Evolutionary conservation across 1,140 invertebrate species (phyloP), one percentile per base, ranked within the genome.

Genomic region (Tetragnatha versicolor): DNA sequence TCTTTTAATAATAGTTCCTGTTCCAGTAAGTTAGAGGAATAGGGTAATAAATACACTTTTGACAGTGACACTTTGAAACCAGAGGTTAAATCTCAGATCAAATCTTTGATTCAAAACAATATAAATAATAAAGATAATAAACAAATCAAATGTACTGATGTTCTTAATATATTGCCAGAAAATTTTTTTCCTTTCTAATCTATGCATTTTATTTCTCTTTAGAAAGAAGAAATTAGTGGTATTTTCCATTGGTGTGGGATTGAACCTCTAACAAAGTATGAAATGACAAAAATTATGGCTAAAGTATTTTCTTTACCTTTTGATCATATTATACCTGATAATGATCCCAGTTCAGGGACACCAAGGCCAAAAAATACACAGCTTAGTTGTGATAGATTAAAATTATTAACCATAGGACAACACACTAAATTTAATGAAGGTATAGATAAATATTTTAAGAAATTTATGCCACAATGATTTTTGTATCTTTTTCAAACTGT

Each of bases 211-310:
- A n/a, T n/a, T n/a, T n/a, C n/a, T n/a, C n/a, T n/a, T n/a, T n/a
- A n/a, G n/a, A n/a, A n/a, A n/a, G n/a, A n/a, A n/a, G n/a, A n/a
- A n/a, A n/a, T n/a, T n/a, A n/a, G n/a, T n/a, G 88, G 88, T 29
- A 85, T 88, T 27, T 89, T 85, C 81, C 89, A 89, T 51, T 89
- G 87, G 86, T 86, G 85, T 83, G 88, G 88, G 3, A 79, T 84
- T 72, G 88, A 90, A 83, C 81, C 83, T 17, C 85, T 89, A 82
- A 90, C 89, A 17, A 90, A 90, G 80, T 89, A 88, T 83, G 85
- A 87, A 61, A 90, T 90, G 88, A 84, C 86, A 6, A 33, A 86
- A 58, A 82, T 83, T 5, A 90, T 90, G 84, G 86, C 87, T 4
- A 79, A 85, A 25, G 81, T 84, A 7, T 89, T 89, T 78, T 79